Base-by-base conservation (phyloP, 2,888 invertebrate species). In the Drosophila nr. perissopoda region DNA sequence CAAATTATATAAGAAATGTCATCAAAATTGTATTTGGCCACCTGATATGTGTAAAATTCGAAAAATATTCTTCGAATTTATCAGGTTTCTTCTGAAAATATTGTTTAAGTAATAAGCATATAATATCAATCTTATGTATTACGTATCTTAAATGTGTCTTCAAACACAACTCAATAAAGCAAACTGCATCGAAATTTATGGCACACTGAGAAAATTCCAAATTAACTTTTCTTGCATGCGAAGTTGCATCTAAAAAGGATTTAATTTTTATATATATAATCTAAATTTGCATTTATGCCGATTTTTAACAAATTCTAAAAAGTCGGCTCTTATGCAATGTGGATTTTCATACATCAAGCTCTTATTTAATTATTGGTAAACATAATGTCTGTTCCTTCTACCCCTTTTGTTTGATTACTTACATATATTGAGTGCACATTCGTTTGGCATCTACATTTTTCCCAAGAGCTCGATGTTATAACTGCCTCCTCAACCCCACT, bases 1-100 rank as follows among this genome's bases (percentile, higher is more conserved):
- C 49, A 59, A 40, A 18, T n/a, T 40, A 40, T 25, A 25, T 38
- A 36, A 25, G 25, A 38, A 34, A 51, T 25, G 18, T 27, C 33
- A 58, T 54, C n/a, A 62, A 76, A 76, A 49, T 57, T 27, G 11
- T 40, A 16, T 40, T 21, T 2, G 18, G 63, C 36, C 73, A 75
- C 29, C 4, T 46, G 53, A 78, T 78, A 78, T 54, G 11, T 33
- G 4, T 46, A 27, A 29, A 25, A 52, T 31, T 49, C 13, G 21
- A 6, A 21, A 21, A 33, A 51, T 29, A 31, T 76, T 56, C 54
- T 11, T 27, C 29, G 56, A 52, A 57, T 31, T 29, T 2, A 38
- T 38, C 25, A 4, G 48, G n/a, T 36, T 61, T 60, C n/a, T 33
- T 8, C 2, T 52, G 13, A 56, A 31, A 29, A 56, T 54, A 38